Base-by-base conservation (phyloP, 35 echinoderm and acorn worm species). In the Strongylocentrotus purpuratus region DNA sequence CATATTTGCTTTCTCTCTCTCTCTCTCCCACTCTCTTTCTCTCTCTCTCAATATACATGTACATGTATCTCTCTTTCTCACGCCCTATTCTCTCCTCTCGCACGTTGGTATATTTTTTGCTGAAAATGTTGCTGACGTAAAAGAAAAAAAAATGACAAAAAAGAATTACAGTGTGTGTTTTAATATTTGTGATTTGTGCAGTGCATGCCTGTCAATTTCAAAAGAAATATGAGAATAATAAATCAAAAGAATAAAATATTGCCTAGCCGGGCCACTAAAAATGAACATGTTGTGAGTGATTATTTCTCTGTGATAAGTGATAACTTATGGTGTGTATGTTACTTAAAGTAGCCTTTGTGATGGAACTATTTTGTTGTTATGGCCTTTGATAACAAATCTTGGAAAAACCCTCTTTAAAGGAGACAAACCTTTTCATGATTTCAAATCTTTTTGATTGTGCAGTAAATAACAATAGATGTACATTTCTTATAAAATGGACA, bases 201-300 rank as follows among this genome's bases (percentile, higher is more conserved):
- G 91, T 93, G 91, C 48, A 93, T 93, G 91, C 91, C 91, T 93
- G 91, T 93, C 91, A 93, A 93, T 93, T 93, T 58, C 91, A 93
- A 93, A 31, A 58, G 91, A 93, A 93, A 93, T 58, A 93, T 25
- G 91, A 93, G 46, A 93, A 33, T 93, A 93, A 93, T 93, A 93
- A 93, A 93, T 50, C 31, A 93, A 93, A 93, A 46, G 48, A 93
- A 93, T 58, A 93, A 93, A 48, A 32, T 46, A 93, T 93, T 93
- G 91, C 91, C 91, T 93, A 50, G 91, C 91, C 20, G 91, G 91
- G 91, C 91, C 48, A 93, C 91, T 93, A 46, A 93, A 93, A 17
- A 58, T 45, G 46, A 93, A 22, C 2, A 25, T 89, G 87, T 89
- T 25, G 9, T 20, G 31, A 45, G 33, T 46, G 45, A 46, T 41